These are phyloP conservation scores for Heptranchias perlo DNA, from an alignment of 2,113 vertebrate genomes.

Conservation along the genomic window DNA sequence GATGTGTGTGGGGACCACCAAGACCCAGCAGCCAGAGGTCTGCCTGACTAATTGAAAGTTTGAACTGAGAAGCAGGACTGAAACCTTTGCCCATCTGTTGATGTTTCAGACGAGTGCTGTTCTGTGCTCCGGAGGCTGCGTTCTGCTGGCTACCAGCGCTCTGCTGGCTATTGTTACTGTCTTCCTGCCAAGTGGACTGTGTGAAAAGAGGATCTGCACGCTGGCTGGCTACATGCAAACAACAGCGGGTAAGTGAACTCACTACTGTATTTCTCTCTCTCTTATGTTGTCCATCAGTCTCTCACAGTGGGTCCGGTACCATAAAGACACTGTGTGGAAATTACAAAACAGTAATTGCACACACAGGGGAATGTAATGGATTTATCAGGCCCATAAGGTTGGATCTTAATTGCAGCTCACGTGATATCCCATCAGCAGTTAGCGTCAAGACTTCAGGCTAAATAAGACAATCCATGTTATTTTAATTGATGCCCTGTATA, in stretches of 20 bases:
- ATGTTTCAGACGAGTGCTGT: slow-evolving; percentile 79
- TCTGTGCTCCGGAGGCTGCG: slow-evolving; percentile 79
- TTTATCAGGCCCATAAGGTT: background rate
- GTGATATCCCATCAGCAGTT: background rate
- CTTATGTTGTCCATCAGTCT: background rate
- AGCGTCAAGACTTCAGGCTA: background rate
- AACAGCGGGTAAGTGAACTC: slow-evolving; percentile 68
- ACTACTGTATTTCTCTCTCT: background rate
- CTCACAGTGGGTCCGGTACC: background rate
- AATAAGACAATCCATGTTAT: background rate
- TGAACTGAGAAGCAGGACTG: background rate
- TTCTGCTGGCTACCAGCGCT: slow-evolving; percentile 78
- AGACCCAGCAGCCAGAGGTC: background rate
- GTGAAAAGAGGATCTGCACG: slow-evolving; percentile 80
- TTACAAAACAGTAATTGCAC: background rate
- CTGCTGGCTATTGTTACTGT: slow-evolving; percentile 81
- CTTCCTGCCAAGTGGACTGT: slow-evolving; percentile 78
- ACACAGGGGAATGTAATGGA: background rate
- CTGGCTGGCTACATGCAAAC: slow-evolving; percentile 90
- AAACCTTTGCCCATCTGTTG: background rate
- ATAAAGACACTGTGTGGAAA: background rate
- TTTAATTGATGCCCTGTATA: background rate
- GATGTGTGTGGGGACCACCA: background rate
- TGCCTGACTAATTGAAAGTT: background rate
- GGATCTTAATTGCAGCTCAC: background rate